These are phyloP conservation scores for Agonum fuliginosum DNA, from an alignment of 2,888 invertebrate species.

Conservation along the genomic window DNA sequence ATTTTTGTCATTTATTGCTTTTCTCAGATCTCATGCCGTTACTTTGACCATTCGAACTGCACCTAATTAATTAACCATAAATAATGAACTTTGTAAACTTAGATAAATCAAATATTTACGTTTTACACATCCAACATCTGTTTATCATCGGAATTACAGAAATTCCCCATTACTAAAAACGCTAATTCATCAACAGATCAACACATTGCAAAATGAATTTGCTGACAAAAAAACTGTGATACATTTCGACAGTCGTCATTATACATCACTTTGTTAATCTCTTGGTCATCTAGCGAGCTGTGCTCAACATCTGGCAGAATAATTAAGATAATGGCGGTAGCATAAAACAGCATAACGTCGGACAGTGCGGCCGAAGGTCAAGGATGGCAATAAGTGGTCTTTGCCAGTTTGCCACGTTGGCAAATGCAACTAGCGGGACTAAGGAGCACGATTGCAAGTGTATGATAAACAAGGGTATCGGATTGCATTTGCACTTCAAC, in stretches of 20 bases:
- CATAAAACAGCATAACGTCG: slow-evolving; percentile 8
- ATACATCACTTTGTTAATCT: slow-evolving; percentile 17
- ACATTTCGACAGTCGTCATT: slow-evolving; percentile 13
- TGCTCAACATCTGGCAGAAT: slow-evolving; percentile 20
- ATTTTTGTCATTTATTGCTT: too few relatives aligned
- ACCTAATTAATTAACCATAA: too few relatives aligned
- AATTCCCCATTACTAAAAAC: not conserved
- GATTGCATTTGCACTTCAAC: slow-evolving; percentile 15
- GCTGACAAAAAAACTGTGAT: not conserved
- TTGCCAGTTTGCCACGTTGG: slow-evolving; percentile 33
- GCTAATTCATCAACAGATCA: not conserved
- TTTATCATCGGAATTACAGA: not conserved
- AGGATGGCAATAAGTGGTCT: slow-evolving; percentile 28
- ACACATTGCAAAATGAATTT: not conserved
- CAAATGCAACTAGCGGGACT: slow-evolving; percentile 28
- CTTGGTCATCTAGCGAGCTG: not conserved
- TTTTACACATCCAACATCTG: not conserved
- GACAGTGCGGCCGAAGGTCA: slow-evolving; percentile 25
- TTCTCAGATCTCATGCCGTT: too few relatives aligned
- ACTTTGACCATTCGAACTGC: too few relatives aligned
- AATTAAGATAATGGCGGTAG: slow-evolving; percentile 41
- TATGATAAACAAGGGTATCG: slow-evolving; percentile 26
- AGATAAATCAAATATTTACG: not conserved
- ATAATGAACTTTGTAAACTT: not conserved
- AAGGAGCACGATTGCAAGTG: not conserved